Evolutionary conservation across 1,140 invertebrate species (phyloP).

Genomic region (Platyscapa corneri): DNA sequence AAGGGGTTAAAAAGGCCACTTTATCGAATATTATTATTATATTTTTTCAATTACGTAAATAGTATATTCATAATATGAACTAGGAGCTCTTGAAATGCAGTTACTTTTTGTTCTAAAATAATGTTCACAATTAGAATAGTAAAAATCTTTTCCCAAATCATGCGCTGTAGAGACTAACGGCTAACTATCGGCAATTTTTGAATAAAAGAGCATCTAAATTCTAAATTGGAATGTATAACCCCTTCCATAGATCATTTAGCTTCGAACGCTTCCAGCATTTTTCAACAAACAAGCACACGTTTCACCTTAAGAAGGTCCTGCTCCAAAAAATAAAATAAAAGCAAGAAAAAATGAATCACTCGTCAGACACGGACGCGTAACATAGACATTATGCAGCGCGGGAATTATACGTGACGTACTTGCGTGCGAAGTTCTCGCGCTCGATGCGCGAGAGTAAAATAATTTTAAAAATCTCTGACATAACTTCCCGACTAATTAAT

Average conservation of each 20-base stretch:
- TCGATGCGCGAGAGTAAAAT: constrained; percentile 55
- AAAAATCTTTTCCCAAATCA: too few species aligned
- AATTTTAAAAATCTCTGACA: constrained; percentile 70
- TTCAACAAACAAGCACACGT: not conserved
- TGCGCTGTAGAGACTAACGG: too few species aligned
- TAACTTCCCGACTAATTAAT: constrained; percentile 73
- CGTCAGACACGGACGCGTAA: constrained; percentile 11
- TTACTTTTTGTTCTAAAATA: too few species aligned
- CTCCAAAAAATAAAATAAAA: not conserved
- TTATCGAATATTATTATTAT: too few species aligned
- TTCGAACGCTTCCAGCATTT: not conserved
- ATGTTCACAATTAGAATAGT: too few species aligned
- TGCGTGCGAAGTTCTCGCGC: constrained; percentile 63
- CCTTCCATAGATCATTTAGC: not conserved
- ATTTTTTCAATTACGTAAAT: too few species aligned
- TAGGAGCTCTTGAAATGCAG: too few species aligned
- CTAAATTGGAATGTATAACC: too few species aligned
- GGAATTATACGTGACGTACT: constrained; percentile 1
- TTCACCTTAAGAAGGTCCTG: not conserved
- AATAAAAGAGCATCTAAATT: too few species aligned
- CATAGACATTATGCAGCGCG: constrained; percentile 44
- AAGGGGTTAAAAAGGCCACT: too few species aligned
- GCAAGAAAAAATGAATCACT: constrained; percentile 13
- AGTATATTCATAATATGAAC: too few species aligned
- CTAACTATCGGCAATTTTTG: too few species aligned